Conservation (phyloP, 2,888 invertebrate species). For the Xestia ashworthii region DNA sequence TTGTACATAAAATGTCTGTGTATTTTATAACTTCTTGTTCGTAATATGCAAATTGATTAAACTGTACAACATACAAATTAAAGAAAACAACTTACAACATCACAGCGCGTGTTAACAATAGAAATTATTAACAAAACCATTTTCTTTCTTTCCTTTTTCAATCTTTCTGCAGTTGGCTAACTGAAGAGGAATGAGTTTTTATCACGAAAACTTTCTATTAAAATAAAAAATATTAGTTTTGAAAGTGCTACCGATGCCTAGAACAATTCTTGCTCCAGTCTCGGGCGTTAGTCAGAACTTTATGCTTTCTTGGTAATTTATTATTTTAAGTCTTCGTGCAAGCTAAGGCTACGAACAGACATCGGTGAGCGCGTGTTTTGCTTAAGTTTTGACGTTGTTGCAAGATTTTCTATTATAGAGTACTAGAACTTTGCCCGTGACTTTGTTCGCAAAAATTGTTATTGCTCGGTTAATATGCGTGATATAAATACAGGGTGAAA, state of each 20-base stretch:
- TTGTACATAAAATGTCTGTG: not conserved
- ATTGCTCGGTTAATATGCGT: too few relatives aligned
- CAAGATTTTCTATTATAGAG: not conserved
- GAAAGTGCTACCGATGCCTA: constrained; percentile 39
- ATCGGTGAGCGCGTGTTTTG: constrained; percentile 11
- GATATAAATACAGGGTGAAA: too few relatives aligned
- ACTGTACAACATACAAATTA: constrained; percentile 24
- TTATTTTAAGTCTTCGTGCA: constrained; percentile 49
- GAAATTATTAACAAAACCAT: constrained; percentile 8
- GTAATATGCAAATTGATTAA: constrained; percentile 30
- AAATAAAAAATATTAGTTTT: constrained; percentile 35
- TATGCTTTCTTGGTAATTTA: constrained; percentile 57
- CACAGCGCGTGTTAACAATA: constrained; percentile 32
- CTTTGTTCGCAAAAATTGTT: too few relatives aligned
- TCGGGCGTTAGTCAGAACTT: constrained; percentile 52
- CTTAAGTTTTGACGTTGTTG: constrained; percentile 13
- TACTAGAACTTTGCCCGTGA: too few relatives aligned
- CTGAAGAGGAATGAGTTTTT: constrained; percentile 36
- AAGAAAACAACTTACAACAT: constrained; percentile 9
- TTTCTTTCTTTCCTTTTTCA: constrained; percentile 26
- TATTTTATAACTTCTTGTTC: constrained; percentile 37
- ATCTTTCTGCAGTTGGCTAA: constrained; percentile 34
- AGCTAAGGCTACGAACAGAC: constrained; percentile 14
- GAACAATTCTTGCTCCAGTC: constrained; percentile 40
- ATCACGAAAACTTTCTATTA: constrained; percentile 23